These are phyloP conservation scores for Hydrotaea diabolus DNA, from an alignment of 2,888 invertebrate genomes.

Conservation along the genomic window DNA sequence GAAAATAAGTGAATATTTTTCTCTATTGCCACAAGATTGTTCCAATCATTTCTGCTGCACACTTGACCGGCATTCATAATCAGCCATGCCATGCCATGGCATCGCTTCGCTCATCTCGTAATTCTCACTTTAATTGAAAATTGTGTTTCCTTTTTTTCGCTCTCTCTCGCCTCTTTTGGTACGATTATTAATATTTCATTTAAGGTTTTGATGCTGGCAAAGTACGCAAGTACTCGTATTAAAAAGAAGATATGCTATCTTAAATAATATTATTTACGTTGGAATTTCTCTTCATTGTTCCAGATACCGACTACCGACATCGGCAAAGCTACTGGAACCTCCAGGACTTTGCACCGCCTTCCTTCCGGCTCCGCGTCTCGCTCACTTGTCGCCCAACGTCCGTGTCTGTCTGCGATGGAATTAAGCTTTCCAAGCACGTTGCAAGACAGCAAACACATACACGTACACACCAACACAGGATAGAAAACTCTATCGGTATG, in stretches of 20 bases:
- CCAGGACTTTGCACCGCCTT: conserved; percentile 38
- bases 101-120: conserved; percentile 1
- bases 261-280: conserved; percentile 26
- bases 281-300: conserved; percentile 28
- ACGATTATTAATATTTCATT: conserved; percentile 34
- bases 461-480: background rate
- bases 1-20: background rate
- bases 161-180: background rate
- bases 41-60: conserved; percentile 46
- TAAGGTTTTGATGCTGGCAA: background rate
- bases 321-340: conserved; percentile 34
- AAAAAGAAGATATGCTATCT: background rate
- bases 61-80: conserved; percentile 65
- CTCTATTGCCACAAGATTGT: background rate
- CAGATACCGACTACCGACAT: conserved; percentile 8
- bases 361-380: background rate
- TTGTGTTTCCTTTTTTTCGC: background rate
- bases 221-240: background rate
- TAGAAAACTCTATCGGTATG: background rate
- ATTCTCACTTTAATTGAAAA: conserved; percentile 61
- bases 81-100: background rate
- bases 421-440: conserved; percentile 65
- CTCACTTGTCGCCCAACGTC: background rate
- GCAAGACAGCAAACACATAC: conserved; percentile 48
- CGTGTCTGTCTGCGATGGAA: conserved; percentile 37